Base-by-base conservation (phyloP, 1,140 invertebrate genomes). In the Drosophila teissieri region DNA sequence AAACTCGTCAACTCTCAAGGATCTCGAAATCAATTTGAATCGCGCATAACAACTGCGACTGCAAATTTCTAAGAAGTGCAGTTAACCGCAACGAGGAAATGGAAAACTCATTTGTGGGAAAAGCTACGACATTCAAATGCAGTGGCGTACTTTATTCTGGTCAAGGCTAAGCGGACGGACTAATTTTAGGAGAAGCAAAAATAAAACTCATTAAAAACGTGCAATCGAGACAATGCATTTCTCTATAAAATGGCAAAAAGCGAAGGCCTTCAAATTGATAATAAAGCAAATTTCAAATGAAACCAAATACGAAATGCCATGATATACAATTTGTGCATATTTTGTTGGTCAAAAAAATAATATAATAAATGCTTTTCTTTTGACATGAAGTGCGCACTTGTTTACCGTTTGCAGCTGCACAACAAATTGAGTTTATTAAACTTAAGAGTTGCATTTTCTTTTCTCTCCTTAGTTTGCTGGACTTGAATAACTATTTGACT, bases 1-100 rank as follows among this genome's bases (percentile, higher is more conserved):
- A 69, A 70, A 70, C 67, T 70, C 64, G 64, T 69, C 61, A 76
- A 68, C 62, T 74, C 57, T 73, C 69, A 74, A 73, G 69, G 68
- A 49, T 63, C 49, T 63, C 27, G 36, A 36, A 73, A 74, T 74
- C 70, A 73, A 74, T 73, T 73, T 63, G 60, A 74, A 73, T 40
- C 46, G 73, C 72, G 68, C 52, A 76, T 68, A 77, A 74, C 70
- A 64, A 73, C 48, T 75, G 60, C 60, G 22, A 51, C 52, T 56
- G 53, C 61, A 68, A 68, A 60, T 49, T n/a, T 56, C 72, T 49
- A 46, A 57, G 46, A 75, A 75, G 73, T 57, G 44, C 73, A 68
- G 49, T 69, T 60, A 60, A 68, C 73, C 62, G 53, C 62, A 76
- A 54, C 46, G 37, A 39, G 51, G 14, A 57, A 54, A 77, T 68